Conservation (phyloP, 2,888 invertebrate genomes). For the Kryphioiulus occultus region DNA sequence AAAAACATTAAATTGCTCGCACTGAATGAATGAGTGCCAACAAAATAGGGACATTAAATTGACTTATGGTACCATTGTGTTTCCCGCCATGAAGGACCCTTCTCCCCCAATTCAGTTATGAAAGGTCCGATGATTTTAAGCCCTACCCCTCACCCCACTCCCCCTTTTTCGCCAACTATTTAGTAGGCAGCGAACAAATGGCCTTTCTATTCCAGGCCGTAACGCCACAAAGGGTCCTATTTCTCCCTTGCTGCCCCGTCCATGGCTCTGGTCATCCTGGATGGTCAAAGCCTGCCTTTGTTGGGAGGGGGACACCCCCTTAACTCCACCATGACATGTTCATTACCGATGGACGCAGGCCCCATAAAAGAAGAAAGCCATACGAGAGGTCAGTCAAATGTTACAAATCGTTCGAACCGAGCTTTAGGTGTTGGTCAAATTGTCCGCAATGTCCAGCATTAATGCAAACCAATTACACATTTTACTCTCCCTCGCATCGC, state of each 20-base stretch:
- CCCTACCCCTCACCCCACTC: slow-evolving; percentile 4
- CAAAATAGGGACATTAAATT: slow-evolving; percentile 24
- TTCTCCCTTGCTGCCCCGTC: not conserved
- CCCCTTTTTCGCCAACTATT: slow-evolving; percentile 4
- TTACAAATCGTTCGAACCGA: slow-evolving; percentile 9
- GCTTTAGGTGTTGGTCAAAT: slow-evolving; percentile 2
- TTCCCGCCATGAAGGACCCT: slow-evolving; percentile 6
- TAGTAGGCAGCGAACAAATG: slow-evolving; percentile 19
- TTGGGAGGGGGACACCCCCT: not conserved
- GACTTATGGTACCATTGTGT: slow-evolving; percentile 26
- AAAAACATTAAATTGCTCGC: slow-evolving; percentile 31
- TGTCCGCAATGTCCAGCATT: slow-evolving; percentile 12
- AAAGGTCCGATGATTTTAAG: slow-evolving; percentile 35
- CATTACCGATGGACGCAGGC: not conserved
- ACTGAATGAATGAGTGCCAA: not conserved
- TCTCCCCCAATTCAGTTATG: slow-evolving; percentile 17
- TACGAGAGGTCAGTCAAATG: not conserved
- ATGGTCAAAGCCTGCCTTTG: not conserved
- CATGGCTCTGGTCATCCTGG: not conserved
- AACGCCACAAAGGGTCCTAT: not conserved
- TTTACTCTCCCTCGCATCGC: not conserved
- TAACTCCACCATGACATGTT: slow-evolving; percentile 2
- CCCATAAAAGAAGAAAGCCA: not conserved
- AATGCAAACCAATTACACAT: slow-evolving; percentile 3
- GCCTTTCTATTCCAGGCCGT: not conserved